Evolutionary conservation across 2,113 vertebrate species (phyloP).

Genomic region (Daboia siamensis): DNA sequence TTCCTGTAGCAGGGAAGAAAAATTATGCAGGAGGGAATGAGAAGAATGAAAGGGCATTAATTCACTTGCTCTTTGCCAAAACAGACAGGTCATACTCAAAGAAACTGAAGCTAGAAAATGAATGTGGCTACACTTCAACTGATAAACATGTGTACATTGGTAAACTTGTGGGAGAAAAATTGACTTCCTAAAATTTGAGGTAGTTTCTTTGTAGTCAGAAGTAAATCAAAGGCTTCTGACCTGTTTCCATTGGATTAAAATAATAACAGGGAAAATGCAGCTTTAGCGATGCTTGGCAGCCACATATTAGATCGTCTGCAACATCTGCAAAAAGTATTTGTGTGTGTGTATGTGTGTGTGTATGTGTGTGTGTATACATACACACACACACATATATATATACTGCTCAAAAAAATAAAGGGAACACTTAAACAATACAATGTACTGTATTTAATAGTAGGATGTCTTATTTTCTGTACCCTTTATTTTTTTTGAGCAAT

Average conservation of each 20-base stretch:
- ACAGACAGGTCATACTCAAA: not conserved
- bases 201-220: not conserved
- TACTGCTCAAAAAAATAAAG: no score
- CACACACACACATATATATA: no score
- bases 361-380: no score
- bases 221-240: not conserved
- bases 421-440: no score
- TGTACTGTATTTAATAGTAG: no score
- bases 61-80: not conserved
- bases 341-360: no score
- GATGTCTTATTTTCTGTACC: no score
- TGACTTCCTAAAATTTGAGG: not conserved
- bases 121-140: not conserved
- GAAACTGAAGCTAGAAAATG: not conserved
- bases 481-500: no score
- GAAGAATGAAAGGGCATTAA: not conserved
- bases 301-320: not conserved
- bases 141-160: not conserved
- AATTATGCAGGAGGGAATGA: not conserved
- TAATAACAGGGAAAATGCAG: not conserved
- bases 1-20: conserved; percentile 6
- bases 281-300: not conserved
- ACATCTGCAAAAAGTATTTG: not conserved
- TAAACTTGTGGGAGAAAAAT: not conserved
- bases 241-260: not conserved